Conservation (phyloP, 2,113 vertebrate genomes). For the Labeo catla region DNA sequence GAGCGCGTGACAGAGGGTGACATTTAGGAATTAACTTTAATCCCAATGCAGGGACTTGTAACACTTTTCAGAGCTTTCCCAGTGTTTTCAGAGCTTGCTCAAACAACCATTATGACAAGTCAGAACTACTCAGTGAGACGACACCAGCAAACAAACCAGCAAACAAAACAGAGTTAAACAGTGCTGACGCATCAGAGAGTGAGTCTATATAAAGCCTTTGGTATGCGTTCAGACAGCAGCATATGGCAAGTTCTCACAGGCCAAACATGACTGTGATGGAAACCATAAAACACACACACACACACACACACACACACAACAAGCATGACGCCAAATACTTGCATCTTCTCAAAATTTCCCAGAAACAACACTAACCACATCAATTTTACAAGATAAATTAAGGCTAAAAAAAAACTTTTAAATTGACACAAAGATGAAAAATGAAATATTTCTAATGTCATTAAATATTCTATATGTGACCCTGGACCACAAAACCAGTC, state of each 20-base stretch:
- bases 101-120: conserved; percentile 29
- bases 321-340: neutral
- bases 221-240: conserved; percentile 46
- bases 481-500: too few relatives aligned
- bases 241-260: conserved; percentile 58
- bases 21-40: conserved; percentile 31
- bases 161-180: conserved; percentile 32
- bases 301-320: too few relatives aligned
- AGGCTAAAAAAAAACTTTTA: too few relatives aligned
- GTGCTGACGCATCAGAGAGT: conserved; percentile 32
- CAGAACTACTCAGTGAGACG: neutral
- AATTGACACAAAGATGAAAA: too few relatives aligned
- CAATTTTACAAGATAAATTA: too few relatives aligned
- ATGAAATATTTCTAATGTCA: neutral
- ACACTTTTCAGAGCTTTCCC: conserved; percentile 1
- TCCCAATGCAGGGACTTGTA: conserved; percentile 9
- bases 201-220: conserved; percentile 40
- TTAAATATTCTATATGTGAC: neutral
- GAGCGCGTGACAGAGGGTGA: neutral
- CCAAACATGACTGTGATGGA: conserved; percentile 37
- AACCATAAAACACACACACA: neutral
- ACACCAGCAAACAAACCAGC: conserved; percentile 21
- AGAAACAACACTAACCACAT: neutral
- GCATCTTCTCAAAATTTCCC: conserved; percentile 1
- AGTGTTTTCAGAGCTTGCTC: conserved; percentile 4